Conservation (phyloP, 2,113 vertebrate species). For the Columba livia region DNA sequence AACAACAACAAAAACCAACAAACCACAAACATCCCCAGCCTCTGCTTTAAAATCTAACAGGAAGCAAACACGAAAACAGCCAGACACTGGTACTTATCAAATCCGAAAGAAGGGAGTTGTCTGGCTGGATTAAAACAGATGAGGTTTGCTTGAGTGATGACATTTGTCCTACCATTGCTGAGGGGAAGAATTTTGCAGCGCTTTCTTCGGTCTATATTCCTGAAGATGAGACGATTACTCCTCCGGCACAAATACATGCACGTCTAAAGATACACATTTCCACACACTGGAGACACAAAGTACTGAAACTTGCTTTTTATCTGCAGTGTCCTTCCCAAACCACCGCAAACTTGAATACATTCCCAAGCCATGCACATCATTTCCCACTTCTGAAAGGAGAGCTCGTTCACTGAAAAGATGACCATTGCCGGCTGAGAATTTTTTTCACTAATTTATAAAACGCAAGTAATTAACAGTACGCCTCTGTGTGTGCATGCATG, state of each 20-base stretch:
- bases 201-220: not conserved
- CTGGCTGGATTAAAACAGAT: constrained; percentile 25
- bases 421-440: not conserved
- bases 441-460: constrained; percentile 21
- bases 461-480: not conserved
- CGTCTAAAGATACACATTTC: not conserved
- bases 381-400: constrained; percentile 15
- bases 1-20: not conserved
- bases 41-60: constrained; percentile 13
- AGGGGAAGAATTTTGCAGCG: not conserved
- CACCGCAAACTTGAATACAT: not conserved
- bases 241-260: not conserved
- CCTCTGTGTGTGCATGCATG: accelerated
- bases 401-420: not conserved
- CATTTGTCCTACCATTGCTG: not conserved
- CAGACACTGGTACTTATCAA: constrained; percentile 55
- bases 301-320: constrained; percentile 26
- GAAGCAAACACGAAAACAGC: constrained; percentile 25
- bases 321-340: constrained; percentile 52
- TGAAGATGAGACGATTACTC: not conserved
- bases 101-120: constrained; percentile 45
- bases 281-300: not conserved
- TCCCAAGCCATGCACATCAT: not conserved
- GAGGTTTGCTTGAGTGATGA: constrained; percentile 45
- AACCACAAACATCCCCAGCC: not conserved